Percentiles rank a stretch among this genome's conserved stretches.
Conservation (phyloP, 30 jellyfish, hydroid and myxozoan species). For the Turritopsis dohrnii region DNA sequence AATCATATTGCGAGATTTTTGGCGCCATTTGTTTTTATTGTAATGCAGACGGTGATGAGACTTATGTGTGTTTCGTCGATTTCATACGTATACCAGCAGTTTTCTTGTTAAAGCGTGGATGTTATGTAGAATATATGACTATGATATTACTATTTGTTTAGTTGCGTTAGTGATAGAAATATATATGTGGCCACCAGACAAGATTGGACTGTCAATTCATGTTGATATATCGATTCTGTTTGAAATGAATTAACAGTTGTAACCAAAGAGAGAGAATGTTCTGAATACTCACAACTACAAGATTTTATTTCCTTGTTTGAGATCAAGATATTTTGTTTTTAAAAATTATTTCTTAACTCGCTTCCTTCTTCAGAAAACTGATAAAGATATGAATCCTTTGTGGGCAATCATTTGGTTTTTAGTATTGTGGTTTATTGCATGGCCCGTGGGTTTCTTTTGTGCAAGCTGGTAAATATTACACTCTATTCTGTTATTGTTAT, state of each 20-base stretch:
- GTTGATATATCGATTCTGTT: not conserved
- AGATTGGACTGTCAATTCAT: not conserved
- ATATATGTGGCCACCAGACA: not conserved
- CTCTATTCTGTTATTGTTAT: not conserved
- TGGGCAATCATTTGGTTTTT: constrained; percentile 83
- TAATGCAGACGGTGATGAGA: no score
- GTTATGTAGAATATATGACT: no score
- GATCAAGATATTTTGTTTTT: not conserved
- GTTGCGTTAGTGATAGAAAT: not conserved
- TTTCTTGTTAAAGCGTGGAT: no score
- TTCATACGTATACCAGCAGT: no score
- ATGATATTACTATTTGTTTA: no score
- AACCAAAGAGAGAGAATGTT: not conserved
- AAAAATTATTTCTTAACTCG: not conserved
- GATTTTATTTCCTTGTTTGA: not conserved
- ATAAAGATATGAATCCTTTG: constrained; percentile 55
- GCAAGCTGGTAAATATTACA: constrained; percentile 49
- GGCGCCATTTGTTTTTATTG: no score
- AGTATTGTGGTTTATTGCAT: constrained; percentile 53
- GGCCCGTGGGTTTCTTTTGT: constrained; percentile 87
- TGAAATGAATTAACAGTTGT: not conserved
- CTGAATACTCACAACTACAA: not conserved
- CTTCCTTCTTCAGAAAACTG: not conserved
- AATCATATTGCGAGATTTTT: no score
- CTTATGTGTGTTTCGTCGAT: no score